Base-by-base conservation (phyloP, 2,797 vertebrate species). In the Sorex maritimensis region DNA sequence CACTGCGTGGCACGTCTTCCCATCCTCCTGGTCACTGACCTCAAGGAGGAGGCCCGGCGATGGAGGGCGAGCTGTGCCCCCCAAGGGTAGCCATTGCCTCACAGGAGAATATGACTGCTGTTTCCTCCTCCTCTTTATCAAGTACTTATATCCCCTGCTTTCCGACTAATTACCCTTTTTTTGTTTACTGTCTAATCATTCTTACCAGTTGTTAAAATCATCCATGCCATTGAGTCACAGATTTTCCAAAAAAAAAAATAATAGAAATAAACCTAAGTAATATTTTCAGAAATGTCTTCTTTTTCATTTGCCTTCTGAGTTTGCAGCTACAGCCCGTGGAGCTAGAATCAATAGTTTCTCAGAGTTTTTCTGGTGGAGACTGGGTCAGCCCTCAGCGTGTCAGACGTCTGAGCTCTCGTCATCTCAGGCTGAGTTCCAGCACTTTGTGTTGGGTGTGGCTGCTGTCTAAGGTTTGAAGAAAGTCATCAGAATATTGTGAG, bases 391-490 rank as follows among this genome's bases (percentile, higher is more conserved):
- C 15, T 52, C 67, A 79, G 38, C 44, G 26, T 55, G 72, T 71
- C 46, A 24, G 58, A 61, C 17, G 6, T 61, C 19, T 61, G 17
- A 61, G 21, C 58, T 61, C 49, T 52, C 49, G 2, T 58, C 93
- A 81, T 61, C 49, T 28, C 55, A 30, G 46, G 1, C 63, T 71
- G n/a, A 58, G 2, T 87, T 82, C 93, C 58, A 61, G 67, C 63
- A 88, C 63, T 30, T 90, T 67, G 15, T 81, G 46, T 91, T 92
- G 28, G 69, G 71, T 67, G 69, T 72, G 21, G 24, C 34, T 24
- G 49, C 17, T 85, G 58, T 69, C 71, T 86, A 90, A n/a, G 6
- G 8, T 78, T 73, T 94, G 73, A 93, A 93, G 73, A 83, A 81
- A n/a, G 34, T 73, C 38, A 11, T 74, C 14, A 24, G 12, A 61